phyloP scores from a whole-genome alignment of 1,140 invertebrate genomes.

The Acromyrmex echinatior region DNA sequence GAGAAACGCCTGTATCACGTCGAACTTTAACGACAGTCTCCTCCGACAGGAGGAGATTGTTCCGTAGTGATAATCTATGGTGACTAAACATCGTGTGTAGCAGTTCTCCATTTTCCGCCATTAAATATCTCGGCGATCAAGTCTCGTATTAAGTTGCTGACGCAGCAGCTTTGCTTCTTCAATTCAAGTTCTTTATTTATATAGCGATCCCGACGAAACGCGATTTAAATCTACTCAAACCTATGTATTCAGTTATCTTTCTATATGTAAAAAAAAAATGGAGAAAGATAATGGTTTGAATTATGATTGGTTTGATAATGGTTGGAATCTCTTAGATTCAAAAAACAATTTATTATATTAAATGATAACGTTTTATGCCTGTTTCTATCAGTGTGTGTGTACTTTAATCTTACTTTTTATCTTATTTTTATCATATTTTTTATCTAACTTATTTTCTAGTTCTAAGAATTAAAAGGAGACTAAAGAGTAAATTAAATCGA shows the following conservation, averaged over 20 bases:
- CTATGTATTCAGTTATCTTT: neutral
- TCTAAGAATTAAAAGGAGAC: no score
- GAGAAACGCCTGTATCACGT: neutral
- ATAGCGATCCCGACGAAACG: neutral
- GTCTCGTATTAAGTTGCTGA: neutral
- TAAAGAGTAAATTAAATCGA: no score
- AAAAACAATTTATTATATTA: neutral
- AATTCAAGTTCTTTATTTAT: neutral
- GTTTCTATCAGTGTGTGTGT: no score
- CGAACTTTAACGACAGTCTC: neutral
- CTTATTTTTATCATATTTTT: no score
- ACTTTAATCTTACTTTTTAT: no score
- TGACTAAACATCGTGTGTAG: neutral
- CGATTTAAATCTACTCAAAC: neutral
- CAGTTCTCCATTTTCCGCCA: neutral
- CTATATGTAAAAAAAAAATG: neutral
- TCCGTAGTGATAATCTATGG: neutral
- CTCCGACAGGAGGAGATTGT: neutral
- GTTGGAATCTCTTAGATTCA: neutral
- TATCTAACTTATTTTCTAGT: no score
- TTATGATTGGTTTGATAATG: no score
- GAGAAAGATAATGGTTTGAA: no score
- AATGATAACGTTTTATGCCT: neutral
- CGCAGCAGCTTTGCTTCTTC: constrained; percentile 4
- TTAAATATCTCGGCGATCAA: constrained; percentile 4